Conservation (phyloP, 2,888 invertebrate species). For the Orthosia incerta region DNA sequence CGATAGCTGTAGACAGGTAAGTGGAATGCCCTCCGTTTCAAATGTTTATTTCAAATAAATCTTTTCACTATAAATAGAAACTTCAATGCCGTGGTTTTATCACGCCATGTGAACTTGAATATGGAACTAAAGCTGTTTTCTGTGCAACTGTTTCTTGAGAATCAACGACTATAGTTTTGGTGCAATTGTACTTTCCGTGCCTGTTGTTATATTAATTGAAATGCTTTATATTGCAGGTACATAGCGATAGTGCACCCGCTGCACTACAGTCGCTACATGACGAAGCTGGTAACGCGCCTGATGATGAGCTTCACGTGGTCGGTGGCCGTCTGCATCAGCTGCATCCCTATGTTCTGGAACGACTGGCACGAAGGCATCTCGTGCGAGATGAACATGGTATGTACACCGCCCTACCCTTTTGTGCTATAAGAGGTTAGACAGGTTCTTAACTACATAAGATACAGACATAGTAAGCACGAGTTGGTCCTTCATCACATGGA, state of each 20-base stretch:
- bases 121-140: conserved; percentile 7
- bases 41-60: conserved; percentile 60
- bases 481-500: background rate
- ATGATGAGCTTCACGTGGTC: conserved; percentile 93
- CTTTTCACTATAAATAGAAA: conserved; percentile 46
- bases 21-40: conserved; percentile 62
- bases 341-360: conserved; percentile 95
- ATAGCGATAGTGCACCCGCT: conserved; percentile 95
- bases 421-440: background rate
- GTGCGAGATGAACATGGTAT: conserved; percentile 93
- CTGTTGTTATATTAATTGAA: background rate
- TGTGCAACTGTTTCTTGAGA: conserved; percentile 4
- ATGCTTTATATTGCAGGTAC: conserved; percentile 87
- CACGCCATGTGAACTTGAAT: conserved; percentile 63
- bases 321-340: conserved; percentile 92
- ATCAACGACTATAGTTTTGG: background rate
- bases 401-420: conserved; percentile 11
- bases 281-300: conserved; percentile 92
- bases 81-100: conserved; percentile 53
- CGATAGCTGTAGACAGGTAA: conserved; percentile 94
- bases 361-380: conserved; percentile 92
- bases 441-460: background rate
- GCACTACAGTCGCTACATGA: conserved; percentile 94
- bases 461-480: background rate
- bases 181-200: background rate